phyloP scores from a whole-genome alignment of 1,140 invertebrate genomes.

The Zaprionus tsacasi region DNA sequence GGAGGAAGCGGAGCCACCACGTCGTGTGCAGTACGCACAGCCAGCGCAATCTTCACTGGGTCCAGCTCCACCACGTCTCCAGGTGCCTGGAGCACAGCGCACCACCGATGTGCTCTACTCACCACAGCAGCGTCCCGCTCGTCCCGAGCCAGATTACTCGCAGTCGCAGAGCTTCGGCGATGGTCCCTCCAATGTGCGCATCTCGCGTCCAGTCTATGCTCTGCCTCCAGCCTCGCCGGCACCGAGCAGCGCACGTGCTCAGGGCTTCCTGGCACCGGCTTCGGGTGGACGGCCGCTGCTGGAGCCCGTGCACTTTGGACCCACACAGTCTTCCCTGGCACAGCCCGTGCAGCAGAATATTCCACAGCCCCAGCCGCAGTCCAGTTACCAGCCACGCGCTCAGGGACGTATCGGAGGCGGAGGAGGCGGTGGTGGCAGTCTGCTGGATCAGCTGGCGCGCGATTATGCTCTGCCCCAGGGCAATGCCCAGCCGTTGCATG shows the following conservation, averaged over 20 bases:
- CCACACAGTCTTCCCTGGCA: slow-evolving; percentile 50
- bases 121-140: slow-evolving; percentile 70
- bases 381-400: slow-evolving; percentile 81
- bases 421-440: slow-evolving; percentile 86
- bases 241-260: slow-evolving; percentile 71
- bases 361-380: slow-evolving; percentile 58
- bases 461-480: slow-evolving; percentile 91
- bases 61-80: slow-evolving; percentile 74
- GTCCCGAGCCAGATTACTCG: slow-evolving; percentile 79
- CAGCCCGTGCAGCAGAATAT: slow-evolving; percentile 67
- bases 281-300: slow-evolving; percentile 73
- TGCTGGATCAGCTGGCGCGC: slow-evolving; percentile 91
- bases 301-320: slow-evolving; percentile 72
- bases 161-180: slow-evolving; percentile 76
- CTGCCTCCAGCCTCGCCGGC: slow-evolving; percentile 72
- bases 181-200: slow-evolving; percentile 75
- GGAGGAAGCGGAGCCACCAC: slow-evolving; percentile 67
- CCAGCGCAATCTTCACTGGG: slow-evolving; percentile 68
- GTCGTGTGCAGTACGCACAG: slow-evolving; percentile 71
- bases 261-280: slow-evolving; percentile 75
- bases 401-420: slow-evolving; percentile 84
- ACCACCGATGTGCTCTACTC: slow-evolving; percentile 81
- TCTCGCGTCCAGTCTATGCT: slow-evolving; percentile 81
- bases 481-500: slow-evolving; percentile 88
- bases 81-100: slow-evolving; percentile 81